These are phyloP conservation scores for Ptilodon capucinus DNA, from an alignment of 2,888 invertebrate species.

Conservation along the genomic window DNA sequence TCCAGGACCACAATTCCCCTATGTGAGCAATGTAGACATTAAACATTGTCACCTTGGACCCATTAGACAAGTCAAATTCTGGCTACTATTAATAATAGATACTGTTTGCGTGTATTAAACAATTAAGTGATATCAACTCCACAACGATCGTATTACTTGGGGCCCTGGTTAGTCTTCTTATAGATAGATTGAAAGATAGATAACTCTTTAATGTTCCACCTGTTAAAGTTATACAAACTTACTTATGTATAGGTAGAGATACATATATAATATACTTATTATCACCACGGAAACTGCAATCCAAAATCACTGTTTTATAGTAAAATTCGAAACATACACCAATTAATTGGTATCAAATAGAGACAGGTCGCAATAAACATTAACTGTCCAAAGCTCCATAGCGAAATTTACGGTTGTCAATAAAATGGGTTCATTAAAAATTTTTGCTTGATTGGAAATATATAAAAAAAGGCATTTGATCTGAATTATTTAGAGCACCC, in stretches of 20 bases:
- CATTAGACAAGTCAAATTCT: too few relatives aligned
- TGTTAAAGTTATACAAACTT: too few relatives aligned
- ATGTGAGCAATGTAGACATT: too few relatives aligned
- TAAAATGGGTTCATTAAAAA: conserved; percentile 64
- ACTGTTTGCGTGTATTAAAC: too few relatives aligned
- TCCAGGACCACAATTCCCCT: too few relatives aligned
- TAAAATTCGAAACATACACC: conserved; percentile 45
- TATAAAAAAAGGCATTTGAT: conserved; percentile 50
- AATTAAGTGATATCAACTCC: neutral
- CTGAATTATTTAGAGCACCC: conserved; percentile 41
- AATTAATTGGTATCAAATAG: conserved; percentile 48
- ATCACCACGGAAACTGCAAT: conserved; percentile 41
- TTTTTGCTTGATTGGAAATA: conserved; percentile 57
- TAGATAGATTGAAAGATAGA: too few relatives aligned
- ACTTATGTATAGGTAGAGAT: neutral
- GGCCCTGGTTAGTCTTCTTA: too few relatives aligned
- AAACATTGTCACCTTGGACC: too few relatives aligned
- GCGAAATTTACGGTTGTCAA: conserved; percentile 67
- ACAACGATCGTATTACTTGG: too few relatives aligned
- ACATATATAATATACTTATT: conserved; percentile 20
- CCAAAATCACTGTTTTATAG: conserved; percentile 33
- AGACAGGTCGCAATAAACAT: conserved; percentile 52
- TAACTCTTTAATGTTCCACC: too few relatives aligned
- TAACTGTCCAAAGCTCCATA: conserved; percentile 57
- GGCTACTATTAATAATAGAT: too few relatives aligned